These are phyloP conservation scores for Progne subis DNA, from an alignment of 2,113 vertebrate species.

Conservation along the genomic window DNA sequence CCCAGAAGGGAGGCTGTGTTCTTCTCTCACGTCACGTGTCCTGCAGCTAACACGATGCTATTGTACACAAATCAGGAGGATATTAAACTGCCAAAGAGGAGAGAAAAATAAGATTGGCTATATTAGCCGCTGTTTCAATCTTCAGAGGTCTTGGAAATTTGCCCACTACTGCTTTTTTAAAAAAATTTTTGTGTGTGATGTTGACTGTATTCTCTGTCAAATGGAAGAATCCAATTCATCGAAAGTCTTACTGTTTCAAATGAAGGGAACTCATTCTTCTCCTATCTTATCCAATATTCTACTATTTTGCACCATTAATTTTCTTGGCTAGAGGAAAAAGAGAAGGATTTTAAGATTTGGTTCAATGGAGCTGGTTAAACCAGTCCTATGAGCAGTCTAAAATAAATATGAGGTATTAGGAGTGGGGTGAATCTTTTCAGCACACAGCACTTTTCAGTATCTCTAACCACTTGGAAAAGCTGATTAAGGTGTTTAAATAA, in stretches of 20 bases:
- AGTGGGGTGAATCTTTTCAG: not conserved
- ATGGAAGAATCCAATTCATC: not conserved
- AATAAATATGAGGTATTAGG: not conserved
- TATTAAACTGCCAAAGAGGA: not conserved
- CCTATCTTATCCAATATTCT: not conserved
- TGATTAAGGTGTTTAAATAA: conserved; percentile 45
- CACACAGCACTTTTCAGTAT: not conserved
- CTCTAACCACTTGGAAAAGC: conserved; percentile 39
- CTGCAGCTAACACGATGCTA: not conserved
- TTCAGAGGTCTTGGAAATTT: not conserved
- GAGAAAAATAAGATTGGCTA: not conserved
- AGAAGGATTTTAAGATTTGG: not conserved
- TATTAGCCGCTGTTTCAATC: not conserved
- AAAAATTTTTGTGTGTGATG: not conserved
- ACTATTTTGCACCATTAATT: not conserved
- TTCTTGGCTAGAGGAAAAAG: not conserved
- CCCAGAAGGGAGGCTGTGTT: not conserved
- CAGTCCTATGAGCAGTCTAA: not conserved
- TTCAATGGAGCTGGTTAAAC: not conserved
- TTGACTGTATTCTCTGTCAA: not conserved
- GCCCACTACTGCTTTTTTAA: not conserved
- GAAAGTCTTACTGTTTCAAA: not conserved
- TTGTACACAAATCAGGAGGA: not conserved
- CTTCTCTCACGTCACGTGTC: not conserved
- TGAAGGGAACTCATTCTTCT: not conserved